phyloP scores from a whole-genome alignment of 2,888 invertebrate genomes.

The Thumatha senex region DNA sequence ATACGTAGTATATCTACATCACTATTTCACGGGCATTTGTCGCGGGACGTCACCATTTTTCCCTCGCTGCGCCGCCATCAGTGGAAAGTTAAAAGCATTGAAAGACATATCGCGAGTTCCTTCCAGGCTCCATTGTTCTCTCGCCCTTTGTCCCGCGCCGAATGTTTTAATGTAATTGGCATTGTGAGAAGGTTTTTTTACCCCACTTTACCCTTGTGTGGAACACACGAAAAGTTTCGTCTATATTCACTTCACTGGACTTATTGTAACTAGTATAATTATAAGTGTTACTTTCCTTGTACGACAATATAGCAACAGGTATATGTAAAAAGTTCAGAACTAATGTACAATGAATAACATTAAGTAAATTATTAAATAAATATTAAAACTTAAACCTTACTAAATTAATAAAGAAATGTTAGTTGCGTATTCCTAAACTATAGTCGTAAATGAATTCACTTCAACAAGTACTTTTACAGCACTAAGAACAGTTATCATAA shows the following conservation, averaged over 20 bases:
- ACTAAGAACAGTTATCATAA: not conserved
- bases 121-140: conserved; percentile 77
- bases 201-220: conserved; percentile 46
- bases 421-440: too few species aligned
- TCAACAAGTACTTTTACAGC: not conserved
- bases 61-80: conserved; percentile 74
- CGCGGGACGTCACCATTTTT: conserved; percentile 79
- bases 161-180: conserved; percentile 84
- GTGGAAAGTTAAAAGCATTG: conserved; percentile 83
- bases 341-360: not conserved
- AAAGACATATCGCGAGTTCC: conserved; percentile 81
- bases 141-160: conserved; percentile 77
- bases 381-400: too few species aligned
- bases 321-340: not conserved
- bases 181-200: conserved; percentile 72
- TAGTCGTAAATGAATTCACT: too few species aligned
- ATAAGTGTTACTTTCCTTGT: conserved; percentile 20
- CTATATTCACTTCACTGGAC: conserved; percentile 36
- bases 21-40: conserved; percentile 76
- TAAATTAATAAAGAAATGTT: too few species aligned
- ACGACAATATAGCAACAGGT: not conserved
- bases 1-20: conserved; percentile 34
- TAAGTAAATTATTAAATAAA: too few species aligned
- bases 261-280: conserved; percentile 34
- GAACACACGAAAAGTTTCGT: conserved; percentile 43